phyloP scores from a whole-genome alignment of 2,113 vertebrate species.

The Malurus melanocephalus region DNA sequence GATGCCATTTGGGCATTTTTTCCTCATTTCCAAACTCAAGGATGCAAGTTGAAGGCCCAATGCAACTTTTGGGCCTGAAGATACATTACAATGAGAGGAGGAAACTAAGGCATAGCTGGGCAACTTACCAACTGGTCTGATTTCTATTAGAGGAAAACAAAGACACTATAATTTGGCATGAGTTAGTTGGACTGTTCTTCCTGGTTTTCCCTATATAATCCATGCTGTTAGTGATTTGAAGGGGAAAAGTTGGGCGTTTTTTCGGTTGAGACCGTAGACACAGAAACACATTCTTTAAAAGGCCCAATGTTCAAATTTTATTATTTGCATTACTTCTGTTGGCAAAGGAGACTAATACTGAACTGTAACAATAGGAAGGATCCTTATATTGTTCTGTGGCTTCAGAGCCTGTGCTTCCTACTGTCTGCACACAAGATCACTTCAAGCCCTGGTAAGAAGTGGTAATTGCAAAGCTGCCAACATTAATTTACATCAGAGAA shows the following conservation, averaged over 20 bases:
- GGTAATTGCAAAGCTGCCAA: neutral
- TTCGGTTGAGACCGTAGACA: neutral
- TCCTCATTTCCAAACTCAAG: neutral
- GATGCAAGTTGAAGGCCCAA: neutral
- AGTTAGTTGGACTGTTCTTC: neutral
- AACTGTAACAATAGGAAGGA: neutral
- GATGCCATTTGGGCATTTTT: neutral
- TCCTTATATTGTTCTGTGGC: neutral
- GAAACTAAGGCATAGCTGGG: neutral
- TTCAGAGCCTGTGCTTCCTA: neutral
- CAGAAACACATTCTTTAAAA: neutral
- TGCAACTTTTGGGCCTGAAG: neutral
- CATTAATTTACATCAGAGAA: neutral
- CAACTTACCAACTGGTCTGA: neutral
- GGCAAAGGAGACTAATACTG: neutral
- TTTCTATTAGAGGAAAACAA: neutral
- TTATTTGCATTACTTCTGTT: neutral
- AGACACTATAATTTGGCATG: neutral
- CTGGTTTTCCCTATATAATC: neutral
- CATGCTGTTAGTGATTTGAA: neutral
- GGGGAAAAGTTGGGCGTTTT: neutral
- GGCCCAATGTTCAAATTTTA: neutral
- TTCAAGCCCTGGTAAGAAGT: neutral
- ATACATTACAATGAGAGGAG: neutral
- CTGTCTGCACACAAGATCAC: neutral